These are phyloP conservation scores for Sialia sialis DNA, from an alignment of 2,113 vertebrate species.

Conservation along the genomic window DNA sequence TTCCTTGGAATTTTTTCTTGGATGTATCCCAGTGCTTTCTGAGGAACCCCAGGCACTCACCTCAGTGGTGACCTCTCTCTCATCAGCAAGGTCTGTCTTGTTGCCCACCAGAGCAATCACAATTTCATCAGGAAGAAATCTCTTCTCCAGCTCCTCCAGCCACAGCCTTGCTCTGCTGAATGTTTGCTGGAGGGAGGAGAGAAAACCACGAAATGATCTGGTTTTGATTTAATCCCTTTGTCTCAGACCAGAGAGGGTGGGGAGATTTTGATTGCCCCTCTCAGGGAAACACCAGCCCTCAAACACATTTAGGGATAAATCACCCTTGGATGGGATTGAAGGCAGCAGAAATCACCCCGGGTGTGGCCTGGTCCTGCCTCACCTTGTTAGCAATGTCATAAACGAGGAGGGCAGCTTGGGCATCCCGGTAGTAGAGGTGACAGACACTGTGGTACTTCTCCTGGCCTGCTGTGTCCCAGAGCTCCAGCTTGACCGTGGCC, in stretches of 20 bases:
- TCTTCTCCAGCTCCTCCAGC: conserved; percentile 77
- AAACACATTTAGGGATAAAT: background rate
- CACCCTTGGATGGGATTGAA: background rate
- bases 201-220: background rate
- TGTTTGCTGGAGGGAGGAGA: conserved; percentile 56
- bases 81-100: conserved; percentile 72
- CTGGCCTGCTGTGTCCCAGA: conserved; percentile 84
- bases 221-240: background rate
- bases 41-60: conserved; percentile 18
- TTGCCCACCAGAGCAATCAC: conserved; percentile 78
- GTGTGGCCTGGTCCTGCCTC: background rate
- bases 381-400: conserved; percentile 80
- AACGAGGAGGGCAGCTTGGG: conserved; percentile 69
- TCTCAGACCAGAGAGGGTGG: background rate
- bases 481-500: conserved; percentile 69
- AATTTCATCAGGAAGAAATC: conserved; percentile 51
- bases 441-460: conserved; percentile 84
- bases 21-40: background rate
- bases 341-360: background rate
- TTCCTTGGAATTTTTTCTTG: background rate
- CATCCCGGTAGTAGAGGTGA: conserved; percentile 79
- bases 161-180: conserved; percentile 74
- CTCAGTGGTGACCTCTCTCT: conserved; percentile 69
- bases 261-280: background rate
- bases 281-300: background rate